Evolutionary conservation across 1,140 invertebrate genomes (phyloP).

Genomic region (Paraescarpia echinospica): DNA sequence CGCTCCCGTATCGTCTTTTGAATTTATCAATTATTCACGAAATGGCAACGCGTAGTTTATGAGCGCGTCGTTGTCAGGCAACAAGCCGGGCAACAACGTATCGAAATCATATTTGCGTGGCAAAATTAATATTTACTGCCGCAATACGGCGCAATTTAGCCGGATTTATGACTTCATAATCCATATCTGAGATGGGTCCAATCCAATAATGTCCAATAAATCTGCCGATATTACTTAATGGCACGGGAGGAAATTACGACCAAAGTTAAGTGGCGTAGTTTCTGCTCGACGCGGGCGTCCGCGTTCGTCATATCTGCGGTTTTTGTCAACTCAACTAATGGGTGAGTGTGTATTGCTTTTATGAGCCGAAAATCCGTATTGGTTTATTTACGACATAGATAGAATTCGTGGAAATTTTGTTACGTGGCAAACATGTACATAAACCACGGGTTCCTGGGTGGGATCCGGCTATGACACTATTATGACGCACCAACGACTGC

Average conservation of each 20-base stretch:
- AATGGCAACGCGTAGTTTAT: background rate
- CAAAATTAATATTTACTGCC: slow-evolving; percentile 2
- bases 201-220: slow-evolving; percentile 6
- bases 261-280: background rate
- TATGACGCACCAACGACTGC: too few species aligned
- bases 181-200: background rate
- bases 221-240: background rate
- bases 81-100: background rate
- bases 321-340: background rate
- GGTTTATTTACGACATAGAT: background rate
- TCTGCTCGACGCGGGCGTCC: background rate
- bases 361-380: background rate
- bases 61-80: background rate
- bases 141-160: background rate
- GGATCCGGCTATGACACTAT: too few species aligned
- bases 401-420: background rate
- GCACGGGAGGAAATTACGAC: background rate
- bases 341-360: background rate
- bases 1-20: background rate
- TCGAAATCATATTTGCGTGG: background rate
- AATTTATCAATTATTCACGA: slow-evolving; percentile 1
- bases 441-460: too few species aligned
- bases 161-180: background rate
- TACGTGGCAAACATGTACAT: background rate
- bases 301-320: background rate